Conservation (phyloP, 2,888 invertebrate genomes). For the Rutpela maculata region DNA sequence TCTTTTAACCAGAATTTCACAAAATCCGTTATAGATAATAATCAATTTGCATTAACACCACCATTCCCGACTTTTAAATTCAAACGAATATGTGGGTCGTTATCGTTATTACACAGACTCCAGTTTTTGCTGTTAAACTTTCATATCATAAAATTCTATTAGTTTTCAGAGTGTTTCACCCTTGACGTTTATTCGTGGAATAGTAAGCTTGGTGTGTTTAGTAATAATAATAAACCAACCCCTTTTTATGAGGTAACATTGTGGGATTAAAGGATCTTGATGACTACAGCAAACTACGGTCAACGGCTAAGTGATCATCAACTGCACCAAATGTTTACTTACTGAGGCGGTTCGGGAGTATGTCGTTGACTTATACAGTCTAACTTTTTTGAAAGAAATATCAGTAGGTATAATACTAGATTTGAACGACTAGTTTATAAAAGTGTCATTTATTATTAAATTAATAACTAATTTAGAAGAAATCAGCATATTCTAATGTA, state of each 20-base stretch:
- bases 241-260: conserved; percentile 28
- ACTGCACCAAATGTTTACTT: conserved; percentile 36
- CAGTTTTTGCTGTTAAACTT: conserved; percentile 12
- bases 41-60: not conserved
- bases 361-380: not conserved
- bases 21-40: not conserved
- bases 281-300: conserved; percentile 34
- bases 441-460: too few species aligned
- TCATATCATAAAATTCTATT: conserved; percentile 31
- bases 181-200: not conserved
- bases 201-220: not conserved
- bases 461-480: too few species aligned
- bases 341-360: conserved; percentile 12
- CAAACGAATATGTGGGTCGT: conserved; percentile 5
- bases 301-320: conserved; percentile 36
- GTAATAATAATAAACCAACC: conserved; percentile 37
- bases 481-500: too few species aligned
- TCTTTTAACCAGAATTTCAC: not conserved
- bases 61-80: not conserved
- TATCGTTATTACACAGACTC: not conserved
- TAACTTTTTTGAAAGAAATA: not conserved
- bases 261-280: conserved; percentile 13
- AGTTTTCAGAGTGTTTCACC: conserved; percentile 18
- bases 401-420: too few species aligned
- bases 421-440: too few species aligned